Evolutionary conservation across 30 jellyfish, hydroid and myxozoan genomes (phyloP).

Genomic region (Haliclystus octoradiatus): DNA sequence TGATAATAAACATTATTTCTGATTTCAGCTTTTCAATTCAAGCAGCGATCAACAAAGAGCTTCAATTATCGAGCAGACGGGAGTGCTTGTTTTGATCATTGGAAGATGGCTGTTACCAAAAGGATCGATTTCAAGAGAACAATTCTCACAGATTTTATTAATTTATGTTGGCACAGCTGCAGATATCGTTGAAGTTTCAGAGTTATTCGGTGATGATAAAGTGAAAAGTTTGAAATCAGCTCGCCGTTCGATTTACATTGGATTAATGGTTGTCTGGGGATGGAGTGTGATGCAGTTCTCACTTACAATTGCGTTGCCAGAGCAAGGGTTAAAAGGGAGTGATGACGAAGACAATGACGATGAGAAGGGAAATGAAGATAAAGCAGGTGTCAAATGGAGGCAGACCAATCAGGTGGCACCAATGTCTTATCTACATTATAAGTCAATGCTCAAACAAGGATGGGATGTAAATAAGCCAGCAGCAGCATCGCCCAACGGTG

Average conservation of each 20-base stretch:
- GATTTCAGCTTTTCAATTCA: slow-evolving; percentile 37
- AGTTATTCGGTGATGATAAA: slow-evolving; percentile 54
- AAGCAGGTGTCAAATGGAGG: slow-evolving; percentile 41
- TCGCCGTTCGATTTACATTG: slow-evolving; percentile 34
- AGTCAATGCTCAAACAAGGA: slow-evolving; percentile 77
- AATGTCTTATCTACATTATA: slow-evolving; percentile 84
- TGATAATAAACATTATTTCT: too few relatives aligned
- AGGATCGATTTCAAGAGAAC: slow-evolving; percentile 89
- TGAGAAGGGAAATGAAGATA: slow-evolving; percentile 34
- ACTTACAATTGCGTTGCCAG: slow-evolving; percentile 88
- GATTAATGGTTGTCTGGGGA: slow-evolving; percentile 89
- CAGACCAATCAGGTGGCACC: slow-evolving; percentile 87
- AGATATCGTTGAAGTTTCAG: slow-evolving; percentile 92
- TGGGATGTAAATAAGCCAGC: slow-evolving; percentile 38
- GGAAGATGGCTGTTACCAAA: slow-evolving; percentile 97
- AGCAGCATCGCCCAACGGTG: not conserved
- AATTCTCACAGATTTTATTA: slow-evolving; percentile 78
- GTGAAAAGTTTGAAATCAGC: slow-evolving; percentile 1
- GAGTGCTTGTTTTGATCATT: slow-evolving; percentile 68
- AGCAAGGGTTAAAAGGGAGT: slow-evolving; percentile 46
- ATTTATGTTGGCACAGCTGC: slow-evolving; percentile 98
- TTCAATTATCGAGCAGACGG: slow-evolving; percentile 80
- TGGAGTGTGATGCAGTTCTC: slow-evolving; percentile 90
- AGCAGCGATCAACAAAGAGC: slow-evolving; percentile 30
- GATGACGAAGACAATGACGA: slow-evolving; percentile 57